Base-by-base conservation (phyloP, 2,888 invertebrate species). In the Chamaedrilus cognettii region DNA sequence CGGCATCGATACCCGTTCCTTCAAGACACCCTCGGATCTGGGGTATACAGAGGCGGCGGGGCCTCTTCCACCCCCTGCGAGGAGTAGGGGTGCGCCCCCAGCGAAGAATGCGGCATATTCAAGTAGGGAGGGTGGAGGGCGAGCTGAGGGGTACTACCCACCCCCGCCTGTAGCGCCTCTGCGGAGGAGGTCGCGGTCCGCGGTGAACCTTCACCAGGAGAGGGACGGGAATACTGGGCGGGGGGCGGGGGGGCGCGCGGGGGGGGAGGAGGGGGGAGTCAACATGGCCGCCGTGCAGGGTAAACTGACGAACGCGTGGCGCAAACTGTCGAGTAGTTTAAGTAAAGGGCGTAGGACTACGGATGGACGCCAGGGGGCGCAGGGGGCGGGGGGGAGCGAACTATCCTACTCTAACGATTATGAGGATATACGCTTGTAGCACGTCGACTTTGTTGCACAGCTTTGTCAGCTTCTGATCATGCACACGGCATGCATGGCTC, bases 251-350 rank as follows among this genome's bases (percentile, higher is more conserved):
- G 11, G 11, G 42, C 42, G 11, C 19, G 42, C 42, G 11, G 42
- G 11, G 42, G 42, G 42, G 42, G 42, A 15, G 42, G 42, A 19
- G 42, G 42, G 42, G 19, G 42, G 42, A 19, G n/a, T n/a, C n/a
- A n/a, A n/a, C n/a, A 15, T 19, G 42, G 11, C 42, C 11, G 42
- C 42, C 19, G 42, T 42, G 19, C 42, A 42, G 42, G 42, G 26
- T 7, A 52, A 52, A 26, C 55, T 52, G 55, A 19, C 55, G 55
- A 52, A 11, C 7, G 55, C 26, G 11, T 52, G 55, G 55, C 11
- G 26, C 15, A 52, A 52, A 26, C 26, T 52, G 7, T 52, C 55
- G 11, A 52, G 26, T 52, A 52, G 15, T 7, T 19, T 52, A 5
- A 52, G 55, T 52, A 11, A 26, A 52, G 55, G 55, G 42, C 19